Conservation (phyloP, 2,113 vertebrate genomes). For the Pomatostomus ruficeps region DNA sequence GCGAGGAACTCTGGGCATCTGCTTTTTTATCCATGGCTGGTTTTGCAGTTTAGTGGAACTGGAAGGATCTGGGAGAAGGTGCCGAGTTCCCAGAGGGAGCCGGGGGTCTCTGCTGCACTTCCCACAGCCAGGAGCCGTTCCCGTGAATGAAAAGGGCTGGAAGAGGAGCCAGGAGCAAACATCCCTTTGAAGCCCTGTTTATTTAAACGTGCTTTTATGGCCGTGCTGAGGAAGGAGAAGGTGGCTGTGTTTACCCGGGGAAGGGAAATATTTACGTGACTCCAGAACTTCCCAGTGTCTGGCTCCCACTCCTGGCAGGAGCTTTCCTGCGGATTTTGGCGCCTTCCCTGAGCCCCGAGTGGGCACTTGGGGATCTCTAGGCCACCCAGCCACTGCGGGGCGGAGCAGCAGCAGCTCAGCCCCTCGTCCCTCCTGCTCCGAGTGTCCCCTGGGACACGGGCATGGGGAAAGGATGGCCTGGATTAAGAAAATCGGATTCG, state of each 20-base stretch:
- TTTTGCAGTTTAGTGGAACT: rapidly evolving
- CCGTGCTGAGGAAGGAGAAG: neutral
- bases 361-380: neutral
- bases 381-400: rapidly evolving
- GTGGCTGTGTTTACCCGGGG: neutral
- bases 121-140: rapidly evolving
- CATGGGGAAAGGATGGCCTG: rapidly evolving
- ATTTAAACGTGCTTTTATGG: neutral
- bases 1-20: rapidly evolving
- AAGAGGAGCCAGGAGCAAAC: neutral
- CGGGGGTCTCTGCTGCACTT: neutral
- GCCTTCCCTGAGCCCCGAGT: rapidly evolving
- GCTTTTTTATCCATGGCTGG: neutral
- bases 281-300: neutral
- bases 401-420: neutral
- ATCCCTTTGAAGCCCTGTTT: neutral
- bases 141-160: neutral
- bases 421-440: rapidly evolving
- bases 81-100: neutral
- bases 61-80: neutral
- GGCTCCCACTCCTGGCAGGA: neutral
- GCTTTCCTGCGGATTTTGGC: neutral
- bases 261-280: neutral
- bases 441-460: rapidly evolving
- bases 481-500: rapidly evolving